phyloP scores from a whole-genome alignment of 2,888 invertebrate genomes.

The Xylocampa areola region DNA sequence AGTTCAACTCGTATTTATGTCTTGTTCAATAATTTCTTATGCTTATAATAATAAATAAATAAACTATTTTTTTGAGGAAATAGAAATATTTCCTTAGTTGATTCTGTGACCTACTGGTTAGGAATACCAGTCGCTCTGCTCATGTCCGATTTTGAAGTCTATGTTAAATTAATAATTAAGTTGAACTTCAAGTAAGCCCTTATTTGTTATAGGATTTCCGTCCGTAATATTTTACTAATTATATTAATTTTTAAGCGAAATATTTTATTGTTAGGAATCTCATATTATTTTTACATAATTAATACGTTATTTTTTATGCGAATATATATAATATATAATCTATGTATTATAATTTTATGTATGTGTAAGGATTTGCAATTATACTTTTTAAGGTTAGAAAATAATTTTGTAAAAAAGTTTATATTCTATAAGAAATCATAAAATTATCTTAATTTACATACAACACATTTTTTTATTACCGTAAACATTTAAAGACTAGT shows the following conservation, averaged over 20 bases:
- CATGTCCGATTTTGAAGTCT: conserved; percentile 16
- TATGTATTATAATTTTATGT: conserved; percentile 11
- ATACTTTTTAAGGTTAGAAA: neutral
- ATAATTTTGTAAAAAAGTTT: conserved; percentile 10
- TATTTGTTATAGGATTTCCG: conserved; percentile 68
- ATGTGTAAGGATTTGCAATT: neutral
- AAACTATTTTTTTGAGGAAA: too few relatives aligned
- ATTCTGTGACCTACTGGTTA: too few relatives aligned
- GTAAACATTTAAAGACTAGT: too few relatives aligned
- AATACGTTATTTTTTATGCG: conserved; percentile 18
- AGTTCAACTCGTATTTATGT: too few relatives aligned
- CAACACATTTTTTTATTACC: too few relatives aligned
- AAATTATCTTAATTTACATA: too few relatives aligned
- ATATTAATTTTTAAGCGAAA: conserved; percentile 28
- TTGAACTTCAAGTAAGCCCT: conserved; percentile 61
- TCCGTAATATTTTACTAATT: conserved; percentile 50
- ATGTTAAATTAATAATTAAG: conserved; percentile 12
- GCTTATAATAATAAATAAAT: too few relatives aligned
- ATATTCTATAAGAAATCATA: too few relatives aligned
- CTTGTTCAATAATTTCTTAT: too few relatives aligned
- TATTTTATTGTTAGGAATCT: conserved; percentile 45
- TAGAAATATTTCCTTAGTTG: too few relatives aligned
- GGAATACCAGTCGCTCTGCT: too few relatives aligned
- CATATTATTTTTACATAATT: conserved; percentile 33
- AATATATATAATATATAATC: conserved; percentile 8